Percentiles rank a stretch among this genome's conserved stretches.
Evolutionary conservation across 2,113 vertebrate species (phyloP).

Genomic region (Rattus rattus): DNA sequence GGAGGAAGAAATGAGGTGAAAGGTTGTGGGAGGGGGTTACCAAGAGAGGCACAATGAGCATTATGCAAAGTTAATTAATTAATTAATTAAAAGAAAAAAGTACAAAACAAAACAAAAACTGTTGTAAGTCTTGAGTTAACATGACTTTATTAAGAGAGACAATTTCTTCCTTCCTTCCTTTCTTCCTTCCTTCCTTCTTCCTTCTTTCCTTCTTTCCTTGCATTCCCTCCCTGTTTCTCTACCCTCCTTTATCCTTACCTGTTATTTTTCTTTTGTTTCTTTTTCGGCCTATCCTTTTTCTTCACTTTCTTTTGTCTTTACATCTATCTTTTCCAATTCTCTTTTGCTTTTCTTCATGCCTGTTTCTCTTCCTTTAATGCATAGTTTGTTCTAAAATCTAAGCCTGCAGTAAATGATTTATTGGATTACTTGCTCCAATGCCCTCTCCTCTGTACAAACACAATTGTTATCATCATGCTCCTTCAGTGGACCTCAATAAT

Average conservation of each 20-base stretch:
- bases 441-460: neutral
- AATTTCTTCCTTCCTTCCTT: neutral
- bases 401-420: neutral
- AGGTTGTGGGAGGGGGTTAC: too few species aligned
- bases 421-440: neutral
- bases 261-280: neutral
- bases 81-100: too few species aligned
- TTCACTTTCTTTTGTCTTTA: too few species aligned
- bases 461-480: neutral
- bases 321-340: neutral
- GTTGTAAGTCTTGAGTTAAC: neutral
- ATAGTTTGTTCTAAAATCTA: neutral
- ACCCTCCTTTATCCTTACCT: rapidly evolving
- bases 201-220: rapidly evolving
- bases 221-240: rapidly evolving
- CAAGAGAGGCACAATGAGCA: too few species aligned
- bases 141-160: neutral
- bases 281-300: too few species aligned
- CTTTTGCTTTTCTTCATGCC: neutral
- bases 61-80: too few species aligned
- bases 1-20: too few species aligned
- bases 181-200: neutral
- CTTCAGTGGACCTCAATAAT: neutral
- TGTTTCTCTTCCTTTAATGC: neutral
- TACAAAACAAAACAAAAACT: too few species aligned